These are phyloP conservation scores for Ephydatia muelleri DNA, from an alignment of 37 sponge, comb jelly and placozoan genomes.

Conservation along the genomic window DNA sequence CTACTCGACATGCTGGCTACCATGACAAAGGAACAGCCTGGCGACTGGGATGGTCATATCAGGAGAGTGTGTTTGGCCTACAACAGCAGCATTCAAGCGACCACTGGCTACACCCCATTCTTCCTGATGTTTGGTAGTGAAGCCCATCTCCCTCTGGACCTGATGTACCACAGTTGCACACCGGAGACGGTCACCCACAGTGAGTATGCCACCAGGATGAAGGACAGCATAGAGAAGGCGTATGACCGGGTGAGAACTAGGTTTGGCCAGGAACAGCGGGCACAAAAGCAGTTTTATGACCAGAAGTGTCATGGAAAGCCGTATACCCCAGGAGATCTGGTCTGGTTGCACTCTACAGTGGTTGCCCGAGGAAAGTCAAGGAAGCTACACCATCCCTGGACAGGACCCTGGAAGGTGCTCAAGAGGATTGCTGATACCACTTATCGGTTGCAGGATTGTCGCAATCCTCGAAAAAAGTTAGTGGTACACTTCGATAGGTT, in stretches of 20 bases:
- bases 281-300: conserved; percentile 30
- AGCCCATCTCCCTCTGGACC: too few relatives aligned
- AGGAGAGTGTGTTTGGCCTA: too few relatives aligned
- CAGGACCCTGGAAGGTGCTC: conserved; percentile 37
- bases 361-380: conserved; percentile 18
- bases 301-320: conserved; percentile 43
- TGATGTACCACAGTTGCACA: too few relatives aligned
- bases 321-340: conserved; percentile 32
- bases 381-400: conserved; percentile 62
- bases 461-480: background rate
- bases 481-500: conserved; percentile 60
- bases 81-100: too few relatives aligned
- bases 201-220: conserved; percentile 27
- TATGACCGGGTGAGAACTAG: background rate
- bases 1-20: too few relatives aligned
- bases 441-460: too few relatives aligned
- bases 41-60: too few relatives aligned
- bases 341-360: conserved; percentile 49
- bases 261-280: background rate
- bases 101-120: too few relatives aligned
- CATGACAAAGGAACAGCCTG: too few relatives aligned
- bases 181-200: too few relatives aligned
- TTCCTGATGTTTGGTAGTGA: too few relatives aligned
- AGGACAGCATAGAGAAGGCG: conserved; percentile 1
- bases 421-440: conserved; percentile 2